These are phyloP conservation scores for Heterotis niloticus DNA, from an alignment of 2,113 vertebrate species.

Conservation along the genomic window DNA sequence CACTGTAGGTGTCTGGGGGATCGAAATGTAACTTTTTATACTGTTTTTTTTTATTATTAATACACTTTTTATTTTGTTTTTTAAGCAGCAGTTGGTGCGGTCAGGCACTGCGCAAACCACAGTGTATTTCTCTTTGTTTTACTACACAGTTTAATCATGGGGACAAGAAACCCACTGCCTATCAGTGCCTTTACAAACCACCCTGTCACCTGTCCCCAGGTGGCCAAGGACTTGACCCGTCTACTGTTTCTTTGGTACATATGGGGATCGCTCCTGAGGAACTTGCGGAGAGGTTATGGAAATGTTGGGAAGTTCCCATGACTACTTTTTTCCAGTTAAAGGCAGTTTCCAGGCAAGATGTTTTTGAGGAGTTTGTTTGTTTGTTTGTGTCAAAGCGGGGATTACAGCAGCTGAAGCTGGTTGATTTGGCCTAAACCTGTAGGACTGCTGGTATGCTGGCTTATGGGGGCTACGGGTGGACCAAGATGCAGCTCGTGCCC, in stretches of 20 bases:
- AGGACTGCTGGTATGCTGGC: no score
- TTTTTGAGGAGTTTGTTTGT: not conserved
- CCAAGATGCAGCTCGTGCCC: not conserved
- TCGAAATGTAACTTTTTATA: conserved; percentile 51
- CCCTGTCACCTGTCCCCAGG: not conserved
- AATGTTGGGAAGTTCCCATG: not conserved
- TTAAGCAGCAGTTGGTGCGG: conserved; percentile 33
- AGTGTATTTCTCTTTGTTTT: conserved; percentile 67
- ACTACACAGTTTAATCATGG: conserved; percentile 44
- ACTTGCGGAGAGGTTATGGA: not conserved
- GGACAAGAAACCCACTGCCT: conserved; percentile 50
- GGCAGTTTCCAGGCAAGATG: not conserved
- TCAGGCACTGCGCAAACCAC: conserved; percentile 53
- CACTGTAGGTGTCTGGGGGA: conserved; percentile 58
- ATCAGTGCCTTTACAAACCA: conserved; percentile 68
- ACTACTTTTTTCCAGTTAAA: not conserved
- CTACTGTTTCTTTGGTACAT: conserved; percentile 15
- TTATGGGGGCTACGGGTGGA: not conserved
- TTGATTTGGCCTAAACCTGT: not conserved
- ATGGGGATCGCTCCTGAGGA: not conserved
- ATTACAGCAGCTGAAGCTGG: not conserved
- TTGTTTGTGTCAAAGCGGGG: not conserved
- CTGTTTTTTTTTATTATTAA: conserved; percentile 48
- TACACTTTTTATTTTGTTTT: conserved; percentile 49
- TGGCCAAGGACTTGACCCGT: conserved; percentile 8